Evolutionary conservation across 2,797 vertebrate genomes (phyloP), one percentile per base, ranked within the genome.

Genomic region (Manis crassicaudata): DNA sequence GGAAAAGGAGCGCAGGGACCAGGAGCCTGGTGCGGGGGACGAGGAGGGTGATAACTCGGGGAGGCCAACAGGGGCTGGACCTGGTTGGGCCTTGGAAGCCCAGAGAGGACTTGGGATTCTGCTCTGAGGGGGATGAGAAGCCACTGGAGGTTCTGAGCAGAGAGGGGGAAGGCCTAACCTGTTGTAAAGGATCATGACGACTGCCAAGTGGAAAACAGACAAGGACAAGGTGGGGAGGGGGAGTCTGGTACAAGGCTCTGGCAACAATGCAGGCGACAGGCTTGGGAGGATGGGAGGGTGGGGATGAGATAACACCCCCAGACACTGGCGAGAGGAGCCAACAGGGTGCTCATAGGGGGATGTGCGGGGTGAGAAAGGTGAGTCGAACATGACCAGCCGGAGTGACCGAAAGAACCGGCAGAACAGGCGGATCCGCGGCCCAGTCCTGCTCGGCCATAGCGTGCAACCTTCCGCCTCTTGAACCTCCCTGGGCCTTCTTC

Each of bases 11-110:
- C n/a, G 50, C 0, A n/a, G 23, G 25, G 58, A 0, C 7, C 6
- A 2, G 29, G 40, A 83, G 46, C 14, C 4, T n/a, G 2, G 18
- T 0, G 2, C 0, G 1, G 54, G 7, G 1, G 8, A 12, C 18
- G 35, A 8, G 2, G 1, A 12, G 9, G 16, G 6, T 14, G 16
- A 3, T 10, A 32, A 21, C 35, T 11, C 70, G 29, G 29, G 20
- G 2, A 37, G 52, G 76, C 18, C 9, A 63, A 9, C 5, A 35
- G 37, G 54, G 46, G 10, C 67, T 63, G 76, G 79, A 18, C 6
- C 0, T 1, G 23, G 9, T 1, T 58, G 73, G 8, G 17, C 56
- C 7, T 54, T 7, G 25, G 5, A 58, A 63, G 8, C 32, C 52
- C 14, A 21, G 8, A 2, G 72, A 58, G 35, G 63, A n/a, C 25